Conservation (phyloP, 1,140 invertebrate species). For the Vanessa tameamea region DNA sequence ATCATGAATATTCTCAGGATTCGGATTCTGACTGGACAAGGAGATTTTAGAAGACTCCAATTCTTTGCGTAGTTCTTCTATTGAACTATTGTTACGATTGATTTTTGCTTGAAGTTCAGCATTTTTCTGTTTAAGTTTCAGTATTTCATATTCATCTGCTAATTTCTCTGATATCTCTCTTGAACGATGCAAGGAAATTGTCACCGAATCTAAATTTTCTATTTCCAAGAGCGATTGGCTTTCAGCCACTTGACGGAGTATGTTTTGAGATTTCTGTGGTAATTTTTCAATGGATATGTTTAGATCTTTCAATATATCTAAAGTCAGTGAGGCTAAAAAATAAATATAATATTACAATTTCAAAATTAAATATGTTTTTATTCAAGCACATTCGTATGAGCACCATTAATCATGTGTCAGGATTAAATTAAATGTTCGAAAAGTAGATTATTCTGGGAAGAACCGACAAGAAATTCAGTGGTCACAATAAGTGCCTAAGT, state of each 20-base stretch:
- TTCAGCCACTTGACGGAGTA: constrained; percentile 48
- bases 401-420: too few species aligned
- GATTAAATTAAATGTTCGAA: not conserved
- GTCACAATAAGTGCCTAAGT: too few species aligned
- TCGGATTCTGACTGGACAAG: constrained; percentile 51
- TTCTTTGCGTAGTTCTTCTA: constrained; percentile 63
- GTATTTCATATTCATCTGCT: constrained; percentile 64
- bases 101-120: constrained; percentile 58
- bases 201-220: constrained; percentile 54
- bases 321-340: constrained; percentile 48
- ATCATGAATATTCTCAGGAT: constrained; percentile 64
- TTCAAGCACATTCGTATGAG: not conserved
- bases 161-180: constrained; percentile 54
- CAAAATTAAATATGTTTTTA: not conserved
- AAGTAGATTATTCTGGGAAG: too few species aligned
- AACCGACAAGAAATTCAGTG: too few species aligned
- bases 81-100: constrained; percentile 60
- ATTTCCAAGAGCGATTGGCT: constrained; percentile 50
- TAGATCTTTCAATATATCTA: constrained; percentile 56
- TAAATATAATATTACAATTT: not conserved
- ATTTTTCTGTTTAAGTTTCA: constrained; percentile 68
- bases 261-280: constrained; percentile 59
- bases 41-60: constrained; percentile 57
- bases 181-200: constrained; percentile 56
- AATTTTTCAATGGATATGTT: constrained; percentile 57